These are phyloP conservation scores for Echinometra lucunter DNA, from an alignment of 53 echinoderm and acorn worm genomes.

Conservation along the genomic window DNA sequence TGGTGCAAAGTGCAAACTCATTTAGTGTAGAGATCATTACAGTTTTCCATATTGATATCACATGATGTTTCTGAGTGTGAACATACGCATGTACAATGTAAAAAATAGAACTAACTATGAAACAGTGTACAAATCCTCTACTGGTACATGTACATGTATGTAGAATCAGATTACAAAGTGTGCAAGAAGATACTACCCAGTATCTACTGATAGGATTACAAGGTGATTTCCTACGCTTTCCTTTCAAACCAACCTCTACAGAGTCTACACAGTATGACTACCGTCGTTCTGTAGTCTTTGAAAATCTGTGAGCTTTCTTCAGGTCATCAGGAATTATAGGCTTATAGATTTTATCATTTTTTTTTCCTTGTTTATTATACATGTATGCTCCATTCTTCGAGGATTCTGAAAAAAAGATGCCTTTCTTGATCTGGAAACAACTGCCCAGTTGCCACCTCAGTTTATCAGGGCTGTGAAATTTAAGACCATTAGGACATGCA, in stretches of 20 bases:
- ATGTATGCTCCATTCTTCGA: background rate
- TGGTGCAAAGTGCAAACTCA: no score
- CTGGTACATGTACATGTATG: background rate
- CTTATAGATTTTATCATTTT: background rate
- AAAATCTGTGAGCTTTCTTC: conserved; percentile 5
- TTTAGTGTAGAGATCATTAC: no score
- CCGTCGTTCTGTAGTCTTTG: background rate
- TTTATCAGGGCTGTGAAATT: no score
- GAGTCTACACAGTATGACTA: background rate
- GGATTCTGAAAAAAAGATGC: background rate
- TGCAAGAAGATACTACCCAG: background rate
- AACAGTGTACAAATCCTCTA: background rate
- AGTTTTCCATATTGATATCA: no score
- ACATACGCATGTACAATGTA: background rate
- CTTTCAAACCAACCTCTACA: background rate
- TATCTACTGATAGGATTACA: conserved; percentile 2
- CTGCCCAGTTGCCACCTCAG: no score
- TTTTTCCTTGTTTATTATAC: background rate
- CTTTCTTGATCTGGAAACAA: background rate
- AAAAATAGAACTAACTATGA: background rate
- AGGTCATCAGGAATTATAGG: background rate
- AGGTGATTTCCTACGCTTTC: background rate
- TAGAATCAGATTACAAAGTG: background rate
- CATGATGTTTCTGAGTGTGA: background rate
- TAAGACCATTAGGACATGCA: no score